These are phyloP conservation scores for Malurus cyaneus DNA, from an alignment of 2,113 vertebrate genomes.

Conservation along the genomic window DNA sequence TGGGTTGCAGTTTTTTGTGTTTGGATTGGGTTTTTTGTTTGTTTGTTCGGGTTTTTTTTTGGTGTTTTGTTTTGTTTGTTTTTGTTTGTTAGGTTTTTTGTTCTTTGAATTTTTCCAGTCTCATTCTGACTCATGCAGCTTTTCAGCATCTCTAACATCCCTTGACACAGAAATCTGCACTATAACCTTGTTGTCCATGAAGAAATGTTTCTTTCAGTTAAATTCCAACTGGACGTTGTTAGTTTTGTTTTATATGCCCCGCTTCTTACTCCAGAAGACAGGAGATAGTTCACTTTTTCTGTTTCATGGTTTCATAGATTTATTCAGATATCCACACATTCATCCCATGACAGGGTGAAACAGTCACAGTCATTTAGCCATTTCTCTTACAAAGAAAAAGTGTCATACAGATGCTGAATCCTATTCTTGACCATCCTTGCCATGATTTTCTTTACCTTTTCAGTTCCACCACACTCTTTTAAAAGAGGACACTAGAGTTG, in stretches of 20 bases:
- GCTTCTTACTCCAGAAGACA: background rate
- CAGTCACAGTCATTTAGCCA: background rate
- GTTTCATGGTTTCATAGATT: background rate
- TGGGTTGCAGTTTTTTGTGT: background rate
- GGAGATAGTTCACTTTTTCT: background rate
- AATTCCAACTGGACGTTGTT: background rate
- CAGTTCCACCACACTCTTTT: background rate
- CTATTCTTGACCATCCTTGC: background rate
- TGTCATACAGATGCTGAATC: background rate
- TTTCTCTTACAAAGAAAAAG: background rate
- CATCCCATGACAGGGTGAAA: background rate
- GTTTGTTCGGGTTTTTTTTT: background rate
- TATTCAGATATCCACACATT: background rate
- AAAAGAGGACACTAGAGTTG: background rate
- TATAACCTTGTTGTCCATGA: background rate
- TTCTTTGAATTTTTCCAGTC: background rate
- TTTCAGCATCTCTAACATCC: background rate
- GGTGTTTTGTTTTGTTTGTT: background rate
- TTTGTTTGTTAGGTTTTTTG: background rate
- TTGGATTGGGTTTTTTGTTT: background rate
- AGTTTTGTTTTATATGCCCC: background rate
- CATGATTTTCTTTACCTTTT: background rate
- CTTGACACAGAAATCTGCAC: background rate
- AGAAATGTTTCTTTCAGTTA: background rate
- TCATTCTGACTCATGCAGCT: background rate